These are phyloP conservation scores for Cyphotilapia sp. DNA, from an alignment of 2,113 vertebrate species.

Conservation along the genomic window DNA sequence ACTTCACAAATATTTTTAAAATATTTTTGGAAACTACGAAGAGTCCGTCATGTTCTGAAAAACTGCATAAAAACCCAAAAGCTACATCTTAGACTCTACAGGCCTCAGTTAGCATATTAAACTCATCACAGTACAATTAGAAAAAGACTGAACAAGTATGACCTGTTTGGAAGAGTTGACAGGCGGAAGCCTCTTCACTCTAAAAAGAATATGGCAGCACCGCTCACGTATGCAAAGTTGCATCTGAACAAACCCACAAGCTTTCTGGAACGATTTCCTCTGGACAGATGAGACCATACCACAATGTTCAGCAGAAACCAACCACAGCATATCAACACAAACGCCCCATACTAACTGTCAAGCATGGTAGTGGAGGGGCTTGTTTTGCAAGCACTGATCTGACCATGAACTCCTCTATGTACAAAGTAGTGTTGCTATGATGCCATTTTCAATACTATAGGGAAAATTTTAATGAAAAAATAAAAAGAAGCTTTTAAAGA, in stretches of 20 bases:
- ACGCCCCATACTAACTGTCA: not conserved
- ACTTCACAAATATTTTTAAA: not conserved
- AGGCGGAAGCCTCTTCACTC: not conserved
- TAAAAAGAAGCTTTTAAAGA: not conserved
- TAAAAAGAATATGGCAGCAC: not conserved
- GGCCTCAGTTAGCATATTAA: not conserved
- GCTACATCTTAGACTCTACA: not conserved
- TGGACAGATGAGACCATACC: not conserved
- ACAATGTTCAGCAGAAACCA: not conserved
- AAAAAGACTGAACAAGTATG: not conserved
- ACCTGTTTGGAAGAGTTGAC: not conserved
- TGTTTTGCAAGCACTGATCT: not conserved
- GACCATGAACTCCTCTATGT: not conserved
- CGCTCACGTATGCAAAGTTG: not conserved
- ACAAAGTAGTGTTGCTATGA: not conserved
- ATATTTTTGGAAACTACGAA: not conserved
- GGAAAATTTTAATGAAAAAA: not conserved
- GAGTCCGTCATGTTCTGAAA: fast-evolving
- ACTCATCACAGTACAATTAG: not conserved
- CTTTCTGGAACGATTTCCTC: not conserved
- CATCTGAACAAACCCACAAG: not conserved
- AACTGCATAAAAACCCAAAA: not conserved
- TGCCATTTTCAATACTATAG: not conserved
- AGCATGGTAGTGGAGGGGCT: not conserved
- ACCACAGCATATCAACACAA: not conserved